phyloP scores from a whole-genome alignment of 2,113 vertebrate genomes.

The Hemibagrus wyckioides region DNA sequence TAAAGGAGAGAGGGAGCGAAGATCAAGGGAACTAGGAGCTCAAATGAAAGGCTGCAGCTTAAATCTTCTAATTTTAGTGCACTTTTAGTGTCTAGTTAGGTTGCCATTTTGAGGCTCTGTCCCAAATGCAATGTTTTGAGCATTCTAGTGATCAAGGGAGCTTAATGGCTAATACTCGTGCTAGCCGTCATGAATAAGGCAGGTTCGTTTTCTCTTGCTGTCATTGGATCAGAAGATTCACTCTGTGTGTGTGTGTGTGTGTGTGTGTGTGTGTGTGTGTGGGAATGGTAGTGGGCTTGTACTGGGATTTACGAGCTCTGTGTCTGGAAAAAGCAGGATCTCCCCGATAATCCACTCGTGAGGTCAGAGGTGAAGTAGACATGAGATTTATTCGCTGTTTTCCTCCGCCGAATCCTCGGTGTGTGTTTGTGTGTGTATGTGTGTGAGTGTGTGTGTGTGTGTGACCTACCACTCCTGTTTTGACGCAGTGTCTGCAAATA shows the following conservation, averaged over 20 bases:
- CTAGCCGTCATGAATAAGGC: neutral
- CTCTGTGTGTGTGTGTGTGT: neutral
- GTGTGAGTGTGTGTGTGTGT: conserved; percentile 28
- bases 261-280: conserved; percentile 52
- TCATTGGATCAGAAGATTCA: conserved; percentile 8
- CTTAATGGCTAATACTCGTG: neutral
- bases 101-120: neutral
- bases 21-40: neutral
- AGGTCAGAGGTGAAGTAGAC: conserved; percentile 73
- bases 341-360: conserved; percentile 67
- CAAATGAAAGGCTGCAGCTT: neutral
- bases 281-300: conserved; percentile 62
- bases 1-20: no score
- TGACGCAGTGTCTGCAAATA: conserved; percentile 80
- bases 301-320: conserved; percentile 68
- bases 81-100: neutral
- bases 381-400: conserved; percentile 72
- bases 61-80: neutral
- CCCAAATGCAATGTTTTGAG: neutral
- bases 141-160: neutral
- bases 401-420: conserved; percentile 65
- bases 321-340: conserved; percentile 67
- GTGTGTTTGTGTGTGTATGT: conserved; percentile 53
- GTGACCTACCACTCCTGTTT: conserved; percentile 71
- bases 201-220: neutral